A percentile compares a stretch with the other conserved stretches of the same genome.
Conservation (phyloP, 2,888 invertebrate genomes). For the Campaea margaritaria region DNA sequence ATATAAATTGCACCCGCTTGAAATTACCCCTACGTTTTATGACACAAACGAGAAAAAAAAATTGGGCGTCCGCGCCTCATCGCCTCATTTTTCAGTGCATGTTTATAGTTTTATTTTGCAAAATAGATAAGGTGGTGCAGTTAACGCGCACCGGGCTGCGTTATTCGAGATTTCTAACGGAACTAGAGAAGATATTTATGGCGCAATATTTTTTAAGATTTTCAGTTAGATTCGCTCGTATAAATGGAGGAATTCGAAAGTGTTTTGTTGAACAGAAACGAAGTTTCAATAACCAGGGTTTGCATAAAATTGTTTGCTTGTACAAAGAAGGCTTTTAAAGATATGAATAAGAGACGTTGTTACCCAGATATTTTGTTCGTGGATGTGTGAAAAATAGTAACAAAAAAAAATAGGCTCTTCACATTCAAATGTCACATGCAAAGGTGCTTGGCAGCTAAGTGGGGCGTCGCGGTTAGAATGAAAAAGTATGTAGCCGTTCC, state of each 20-base stretch:
- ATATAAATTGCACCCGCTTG: slow-evolving; percentile 72
- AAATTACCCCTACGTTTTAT: slow-evolving; percentile 75
- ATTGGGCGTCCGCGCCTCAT: slow-evolving; percentile 59
- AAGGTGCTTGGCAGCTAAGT: slow-evolving; percentile 33
- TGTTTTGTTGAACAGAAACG: neutral
- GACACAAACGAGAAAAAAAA: slow-evolving; percentile 68
- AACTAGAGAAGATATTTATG: slow-evolving; percentile 25
- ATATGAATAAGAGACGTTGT: neutral
- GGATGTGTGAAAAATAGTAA: slow-evolving; percentile 6
- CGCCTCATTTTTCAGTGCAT: slow-evolving; percentile 51
- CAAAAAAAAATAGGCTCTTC: slow-evolving; percentile 17
- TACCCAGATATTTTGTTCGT: neutral
- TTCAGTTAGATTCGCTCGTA: slow-evolving; percentile 15
- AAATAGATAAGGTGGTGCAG: slow-evolving; percentile 39
- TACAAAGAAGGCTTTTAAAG: neutral
- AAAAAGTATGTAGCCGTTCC: slow-evolving; percentile 44
- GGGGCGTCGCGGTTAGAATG: slow-evolving; percentile 24
- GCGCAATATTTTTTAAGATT: slow-evolving; percentile 20
- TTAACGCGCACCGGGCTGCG: slow-evolving; percentile 22
- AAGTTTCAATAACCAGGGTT: neutral
- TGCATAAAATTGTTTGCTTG: neutral
- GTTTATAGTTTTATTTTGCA: slow-evolving; percentile 47
- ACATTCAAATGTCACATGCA: slow-evolving; percentile 32
- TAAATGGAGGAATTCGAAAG: slow-evolving; percentile 11
- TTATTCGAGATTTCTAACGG: slow-evolving; percentile 21